These are phyloP conservation scores for Tetranychus cinnabarinus DNA, from an alignment of 1,140 invertebrate genomes.

Conservation along the genomic window DNA sequence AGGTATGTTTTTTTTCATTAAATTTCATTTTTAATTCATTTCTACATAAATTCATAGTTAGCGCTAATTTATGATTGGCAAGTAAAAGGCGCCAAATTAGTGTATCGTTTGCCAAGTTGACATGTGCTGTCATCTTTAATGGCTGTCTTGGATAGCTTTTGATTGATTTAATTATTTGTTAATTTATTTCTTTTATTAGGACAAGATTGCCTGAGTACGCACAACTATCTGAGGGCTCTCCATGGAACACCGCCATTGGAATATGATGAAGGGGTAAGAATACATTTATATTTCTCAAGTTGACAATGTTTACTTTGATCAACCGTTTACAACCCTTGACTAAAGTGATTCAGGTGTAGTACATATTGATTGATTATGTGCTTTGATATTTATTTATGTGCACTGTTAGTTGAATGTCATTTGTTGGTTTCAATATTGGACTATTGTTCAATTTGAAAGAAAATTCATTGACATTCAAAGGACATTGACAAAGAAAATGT, in stretches of 20 bases:
- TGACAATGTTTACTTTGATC: not conserved
- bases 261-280: not conserved
- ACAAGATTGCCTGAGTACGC: not conserved
- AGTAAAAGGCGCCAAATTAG: no score
- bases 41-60: no score
- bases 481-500: not conserved
- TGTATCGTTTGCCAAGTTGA: no score
- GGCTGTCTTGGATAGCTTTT: no score
- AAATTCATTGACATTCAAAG: not conserved
- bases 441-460: not conserved
- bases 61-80: no score
- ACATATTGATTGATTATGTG: not conserved
- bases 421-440: not conserved
- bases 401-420: not conserved
- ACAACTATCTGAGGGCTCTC: not conserved
- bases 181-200: not conserved
- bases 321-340: not conserved
- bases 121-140: no score
- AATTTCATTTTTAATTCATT: no score
- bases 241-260: not conserved
- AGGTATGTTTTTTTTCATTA: no score
- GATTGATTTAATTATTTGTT: not conserved
- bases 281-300: not conserved
- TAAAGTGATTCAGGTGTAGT: no score
- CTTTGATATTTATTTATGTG: no score